phyloP scores from a whole-genome alignment of 2,113 vertebrate genomes.

The Lasiurus cinereus region DNA sequence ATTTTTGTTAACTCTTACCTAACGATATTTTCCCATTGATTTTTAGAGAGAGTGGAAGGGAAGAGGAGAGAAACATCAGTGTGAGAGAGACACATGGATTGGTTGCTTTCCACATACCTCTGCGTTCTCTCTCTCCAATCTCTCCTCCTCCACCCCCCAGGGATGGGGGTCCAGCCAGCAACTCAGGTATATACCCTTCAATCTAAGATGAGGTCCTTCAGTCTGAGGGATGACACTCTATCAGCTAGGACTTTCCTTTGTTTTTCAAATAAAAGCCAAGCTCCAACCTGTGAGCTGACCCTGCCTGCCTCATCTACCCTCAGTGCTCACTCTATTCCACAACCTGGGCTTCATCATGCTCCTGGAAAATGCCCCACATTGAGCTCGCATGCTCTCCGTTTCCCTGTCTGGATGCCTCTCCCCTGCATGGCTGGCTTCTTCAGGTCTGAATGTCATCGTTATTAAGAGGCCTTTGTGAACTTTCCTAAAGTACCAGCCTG shows the following conservation, averaged over 20 bases:
- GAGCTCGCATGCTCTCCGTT: background rate
- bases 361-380: background rate
- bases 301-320: background rate
- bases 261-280: background rate
- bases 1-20: too few species aligned
- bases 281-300: background rate
- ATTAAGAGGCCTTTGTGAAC: background rate
- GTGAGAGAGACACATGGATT: too few species aligned
- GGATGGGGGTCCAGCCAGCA: too few species aligned
- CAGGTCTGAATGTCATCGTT: background rate
- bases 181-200: too few species aligned
- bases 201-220: too few species aligned
- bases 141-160: too few species aligned
- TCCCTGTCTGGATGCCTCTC: background rate
- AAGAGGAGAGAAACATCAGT: too few species aligned
- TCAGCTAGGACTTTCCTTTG: background rate
- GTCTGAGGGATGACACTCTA: too few species aligned
- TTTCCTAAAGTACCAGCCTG: background rate
- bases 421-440: background rate
- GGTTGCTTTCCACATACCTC: too few species aligned
- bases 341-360: accelerated
- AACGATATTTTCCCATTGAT: too few species aligned
- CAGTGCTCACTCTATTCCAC: background rate
- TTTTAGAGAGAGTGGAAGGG: too few species aligned
- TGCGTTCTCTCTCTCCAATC: accelerated